Evolutionary conservation across 2,797 vertebrate species (phyloP).

Genomic region (Hydrophis major): DNA sequence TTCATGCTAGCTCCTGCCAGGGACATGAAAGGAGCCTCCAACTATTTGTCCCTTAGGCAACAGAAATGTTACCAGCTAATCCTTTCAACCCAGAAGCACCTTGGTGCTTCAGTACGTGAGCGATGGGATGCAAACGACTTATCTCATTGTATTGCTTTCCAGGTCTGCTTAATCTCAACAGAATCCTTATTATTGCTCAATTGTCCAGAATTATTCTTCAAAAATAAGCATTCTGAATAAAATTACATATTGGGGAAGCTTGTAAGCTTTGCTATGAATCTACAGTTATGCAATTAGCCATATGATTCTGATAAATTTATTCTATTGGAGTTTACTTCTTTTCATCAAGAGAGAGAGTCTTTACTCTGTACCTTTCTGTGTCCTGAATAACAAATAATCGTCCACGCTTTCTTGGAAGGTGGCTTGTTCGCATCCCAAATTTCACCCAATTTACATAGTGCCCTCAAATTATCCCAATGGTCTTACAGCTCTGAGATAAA

Average conservation of each 20-base stretch:
- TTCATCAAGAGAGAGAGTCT: not conserved
- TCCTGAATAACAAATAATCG: conserved; percentile 30
- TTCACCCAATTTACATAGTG: not conserved
- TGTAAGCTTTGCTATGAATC: not conserved
- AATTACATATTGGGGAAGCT: not conserved
- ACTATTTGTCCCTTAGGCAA: not conserved
- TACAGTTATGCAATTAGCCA: not conserved
- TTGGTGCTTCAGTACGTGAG: not conserved
- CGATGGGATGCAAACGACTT: not conserved
- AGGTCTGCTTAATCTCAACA: not conserved
- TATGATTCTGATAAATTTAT: conserved; percentile 17
- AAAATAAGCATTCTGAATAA: conserved; percentile 11
- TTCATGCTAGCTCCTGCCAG: not conserved
- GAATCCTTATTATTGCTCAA: not conserved
- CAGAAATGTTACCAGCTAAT: not conserved
- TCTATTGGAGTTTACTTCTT: conserved; percentile 13
- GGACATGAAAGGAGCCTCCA: not conserved
- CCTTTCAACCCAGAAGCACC: not conserved
- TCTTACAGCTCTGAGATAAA: conserved; percentile 14
- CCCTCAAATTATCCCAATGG: conserved; percentile 14
- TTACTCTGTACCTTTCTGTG: conserved; percentile 1
- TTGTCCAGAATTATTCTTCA: not conserved
- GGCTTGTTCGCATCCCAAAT: not conserved
- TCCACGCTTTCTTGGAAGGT: conserved; percentile 4
- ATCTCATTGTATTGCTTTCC: not conserved